A percentile compares a stretch with the other conserved stretches of the same genome.
phyloP scores from a whole-genome alignment of 2,797 vertebrate genomes.

The Pangasius krempfi region DNA sequence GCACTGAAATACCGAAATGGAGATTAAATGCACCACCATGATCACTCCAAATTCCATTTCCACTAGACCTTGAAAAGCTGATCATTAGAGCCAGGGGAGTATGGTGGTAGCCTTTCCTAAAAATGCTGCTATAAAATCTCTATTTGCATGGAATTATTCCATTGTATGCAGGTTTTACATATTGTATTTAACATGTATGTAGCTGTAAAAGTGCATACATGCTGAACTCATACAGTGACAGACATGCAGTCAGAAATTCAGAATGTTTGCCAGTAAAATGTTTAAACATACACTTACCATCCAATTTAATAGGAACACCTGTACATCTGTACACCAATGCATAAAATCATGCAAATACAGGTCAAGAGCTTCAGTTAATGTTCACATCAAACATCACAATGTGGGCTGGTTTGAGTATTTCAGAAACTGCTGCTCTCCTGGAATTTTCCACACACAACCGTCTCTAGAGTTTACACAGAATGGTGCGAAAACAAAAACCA shows the following conservation, averaged over 20 bases:
- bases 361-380: no score
- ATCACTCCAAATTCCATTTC: slow-evolving; percentile 42
- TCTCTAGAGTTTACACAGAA: not conserved
- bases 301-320: no score
- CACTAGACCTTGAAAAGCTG: slow-evolving; percentile 32
- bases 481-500: not conserved
- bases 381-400: no score
- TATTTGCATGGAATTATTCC: slow-evolving; percentile 31
- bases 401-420: no score
- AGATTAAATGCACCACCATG: slow-evolving; percentile 10
- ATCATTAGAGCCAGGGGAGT: slow-evolving; percentile 18
- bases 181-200: slow-evolving; percentile 19
- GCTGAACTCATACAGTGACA: not conserved
- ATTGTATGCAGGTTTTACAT: slow-evolving; percentile 15
- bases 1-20: not conserved
- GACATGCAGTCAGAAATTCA: not conserved
- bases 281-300: not conserved
- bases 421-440: not conserved
- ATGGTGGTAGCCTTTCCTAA: not conserved
- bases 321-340: not conserved
- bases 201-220: not conserved
- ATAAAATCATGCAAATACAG: not conserved
- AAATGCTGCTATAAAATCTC: slow-evolving; percentile 43
- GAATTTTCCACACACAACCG: not conserved
- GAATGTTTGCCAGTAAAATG: not conserved